Base-by-base conservation (phyloP, 1,140 invertebrate species). In the Papilio xuthus region DNA sequence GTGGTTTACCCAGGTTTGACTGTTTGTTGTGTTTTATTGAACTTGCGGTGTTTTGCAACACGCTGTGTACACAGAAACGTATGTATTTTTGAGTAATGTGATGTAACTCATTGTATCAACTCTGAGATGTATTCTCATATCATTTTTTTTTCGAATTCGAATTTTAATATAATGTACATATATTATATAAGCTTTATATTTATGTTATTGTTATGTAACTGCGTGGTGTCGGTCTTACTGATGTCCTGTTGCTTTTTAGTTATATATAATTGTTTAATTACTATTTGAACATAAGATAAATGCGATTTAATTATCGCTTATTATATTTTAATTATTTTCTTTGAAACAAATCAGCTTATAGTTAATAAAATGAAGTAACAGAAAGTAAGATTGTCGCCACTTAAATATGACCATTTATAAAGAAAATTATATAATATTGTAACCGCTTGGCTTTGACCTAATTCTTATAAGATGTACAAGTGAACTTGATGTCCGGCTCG, bases 1-100 rank as follows among this genome's bases (percentile, higher is more conserved):
- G 4, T 37, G 4, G 7, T 7, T 37, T 37, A 37, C 7, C 32
- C 4, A 37, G 32, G 32, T 37, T 37, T 7, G 32, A 37, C 32
- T 37, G 56, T 12, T 12, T 23, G 3, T 26, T 23, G 6, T 15
- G n/a, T 53, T 53, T 3, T 53, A 53, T n/a, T n/a, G 4, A 20
- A 56, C n/a, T 20, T 23, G 4, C 50, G 53, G 56, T 77, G 78
- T 77, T 81, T 73, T 77, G 75, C 77, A 78, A 74, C 77, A 79
- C 41, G 23, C 47, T 60, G 56, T 37, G 41, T 20, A 73, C 73
- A 70, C 26, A 73, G 53, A 75, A 32, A 71, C 71, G 56, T 80
- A 83, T 78, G 79, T 84, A 81, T 85, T 82, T 84, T 80, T 78
- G 53, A 80, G 79, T 77, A n/a, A 37, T 73, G 44, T 77, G 23